Evolutionary conservation across 2,888 invertebrate genomes (phyloP), one percentile per base, ranked within the genome.

Genomic region (Eueremaeus valkanovi): DNA sequence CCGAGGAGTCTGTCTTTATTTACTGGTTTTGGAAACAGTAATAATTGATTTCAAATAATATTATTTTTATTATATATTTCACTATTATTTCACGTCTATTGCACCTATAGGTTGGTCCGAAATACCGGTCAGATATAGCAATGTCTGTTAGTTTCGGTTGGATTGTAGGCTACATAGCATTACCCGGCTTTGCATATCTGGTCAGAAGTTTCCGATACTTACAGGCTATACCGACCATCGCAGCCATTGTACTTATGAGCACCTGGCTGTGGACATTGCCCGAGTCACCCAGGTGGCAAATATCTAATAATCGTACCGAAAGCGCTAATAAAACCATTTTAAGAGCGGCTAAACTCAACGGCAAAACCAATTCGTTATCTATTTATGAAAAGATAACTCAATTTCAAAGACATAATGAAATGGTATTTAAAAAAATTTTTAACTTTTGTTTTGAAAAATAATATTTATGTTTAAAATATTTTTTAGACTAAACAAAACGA

Each of bases 281-380:
- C 13, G 75, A 75, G 40, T 75, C 75, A 18, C 75, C 75, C 31
- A 11, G 75, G 11, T 75, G 75, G 75, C 51, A 49, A 18, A 27
- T 75, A 6, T 27, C 75, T 18, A 72, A 75, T n/a, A 45, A 55
- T 27, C 45, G 24, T 29, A 16, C 31, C 33, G 61, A 75, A 29
- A 13, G 63, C 2, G 75, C 73, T 6, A 27, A 27, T 18, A 3
- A 13, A 36, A 9, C 45, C 0, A 24, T 75, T 11, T 13, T 29
- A 55, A 51, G 55, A n/a, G 75, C 75, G 21, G 61, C 33, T 16
- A 51, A 61, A 40, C 9, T 29, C 13, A 75, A 75, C 42, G 68
- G 72, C 18, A 27, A 51, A 74, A 9, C 68, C 11, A 29, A n/a
- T 29, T 16, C 1, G 3, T 9, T 29, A 31, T 13, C 9, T 8